A percentile compares a stretch with the other conserved stretches of the same genome.
These are phyloP conservation scores for Andrena bucephala DNA, from an alignment of 2,888 invertebrate species.

Conservation along the genomic window DNA sequence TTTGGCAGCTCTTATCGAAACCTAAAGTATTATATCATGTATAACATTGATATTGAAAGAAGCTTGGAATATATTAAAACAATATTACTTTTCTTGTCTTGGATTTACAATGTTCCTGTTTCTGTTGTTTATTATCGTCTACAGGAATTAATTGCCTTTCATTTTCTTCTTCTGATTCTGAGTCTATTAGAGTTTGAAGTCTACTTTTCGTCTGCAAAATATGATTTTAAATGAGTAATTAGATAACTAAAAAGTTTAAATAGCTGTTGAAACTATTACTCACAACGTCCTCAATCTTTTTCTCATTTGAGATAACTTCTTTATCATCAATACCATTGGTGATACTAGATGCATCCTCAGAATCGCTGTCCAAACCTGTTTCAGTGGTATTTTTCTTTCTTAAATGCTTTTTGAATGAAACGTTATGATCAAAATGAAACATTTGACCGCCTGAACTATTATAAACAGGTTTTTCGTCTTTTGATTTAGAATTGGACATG, in stretches of 20 bases:
- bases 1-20: constrained; percentile 77
- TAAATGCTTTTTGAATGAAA: background rate
- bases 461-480: background rate
- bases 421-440: background rate
- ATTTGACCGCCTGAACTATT: background rate
- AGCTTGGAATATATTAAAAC: background rate
- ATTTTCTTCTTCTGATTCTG: constrained; percentile 50
- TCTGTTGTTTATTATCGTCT: background rate
- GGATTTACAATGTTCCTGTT: constrained; percentile 3
- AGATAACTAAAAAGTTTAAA: background rate
- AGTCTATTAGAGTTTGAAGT: constrained; percentile 36
- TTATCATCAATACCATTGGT: background rate
- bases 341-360: constrained; percentile 61
- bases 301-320: background rate
- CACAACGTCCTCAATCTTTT: background rate
- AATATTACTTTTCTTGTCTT: constrained; percentile 22
- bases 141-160: background rate
- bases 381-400: constrained; percentile 7
- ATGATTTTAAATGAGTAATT: constrained; percentile 14
- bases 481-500: constrained; percentile 6
- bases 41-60: background rate
- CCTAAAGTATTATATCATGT: constrained; percentile 53
- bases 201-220: constrained; percentile 9
- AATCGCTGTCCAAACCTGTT: constrained; percentile 73
- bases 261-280: constrained; percentile 1